Base-by-base conservation (phyloP, 2,888 invertebrate species). In the Lordiphosa andalusiaca region DNA sequence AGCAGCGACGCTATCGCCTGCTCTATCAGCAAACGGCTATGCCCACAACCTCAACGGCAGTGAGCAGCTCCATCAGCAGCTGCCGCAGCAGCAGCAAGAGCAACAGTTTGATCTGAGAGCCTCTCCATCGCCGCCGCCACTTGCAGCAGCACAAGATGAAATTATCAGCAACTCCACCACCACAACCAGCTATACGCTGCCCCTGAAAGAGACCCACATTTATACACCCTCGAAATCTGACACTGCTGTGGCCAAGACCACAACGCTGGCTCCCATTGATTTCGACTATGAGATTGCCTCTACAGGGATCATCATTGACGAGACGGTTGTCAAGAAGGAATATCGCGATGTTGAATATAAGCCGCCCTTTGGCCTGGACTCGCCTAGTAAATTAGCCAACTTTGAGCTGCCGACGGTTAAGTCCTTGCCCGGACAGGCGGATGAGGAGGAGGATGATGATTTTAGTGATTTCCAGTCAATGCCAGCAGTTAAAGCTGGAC, bases 391-490 rank as follows among this genome's bases (percentile, higher is more conserved):
- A 37, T 35, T 54, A 21, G 37, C 36, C 10, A 47, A 44, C 35
- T 75, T 72, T 10, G 52, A 58, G 6, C 16, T 67, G 48, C 67
- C 66, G 9, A 16, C 21, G 25, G 10, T 25, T 21, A 30, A 30
- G 4, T 30, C 30, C 25, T 7, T 25, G 25, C n/a, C 21, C 7
- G 38, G 12, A n/a, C 54, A 59, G 6, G 69, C 73, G 19, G 23
- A 35, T 13, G 33, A 19, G 0, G 33, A 19, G 0, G 85, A 87
- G 23, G 90, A 91, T 57, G 90, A 90, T 69, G 91, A 91, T 58
- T 91, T 91, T 70, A 88, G 90, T 50, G 90, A 91, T 48, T 91
- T 91, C 77, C 90, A 91, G 75, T 89, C 86, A 25, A 86, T 88
- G 61, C 84, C 87, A 13, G 77, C 85, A 16, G 56, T 67, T 10